Evolutionary conservation across 2,797 vertebrate species (phyloP).

Genomic region (Etheostoma perlongum): DNA sequence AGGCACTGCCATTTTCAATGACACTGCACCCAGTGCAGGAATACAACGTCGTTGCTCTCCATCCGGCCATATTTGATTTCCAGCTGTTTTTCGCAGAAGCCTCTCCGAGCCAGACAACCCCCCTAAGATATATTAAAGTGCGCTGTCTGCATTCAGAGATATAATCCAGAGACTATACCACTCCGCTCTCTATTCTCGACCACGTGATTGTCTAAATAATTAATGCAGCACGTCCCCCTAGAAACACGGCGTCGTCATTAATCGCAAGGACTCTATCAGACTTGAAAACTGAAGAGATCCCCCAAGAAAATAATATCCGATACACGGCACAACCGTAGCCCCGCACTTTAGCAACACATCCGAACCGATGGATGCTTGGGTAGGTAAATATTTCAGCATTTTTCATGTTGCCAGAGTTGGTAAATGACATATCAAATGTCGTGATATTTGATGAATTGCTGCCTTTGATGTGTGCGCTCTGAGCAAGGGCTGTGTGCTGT

Average conservation of each 20-base stretch:
- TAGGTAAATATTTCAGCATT: conserved; percentile 96
- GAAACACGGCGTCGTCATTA: conserved; percentile 99
- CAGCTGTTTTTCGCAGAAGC: conserved; percentile 86
- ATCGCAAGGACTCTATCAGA: conserved; percentile 99
- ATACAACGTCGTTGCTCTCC: conserved; percentile 79
- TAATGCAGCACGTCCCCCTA: conserved; percentile 99
- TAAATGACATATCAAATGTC: conserved; percentile 91
- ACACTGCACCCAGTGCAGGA: conserved; percentile 85
- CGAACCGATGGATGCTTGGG: conserved; percentile 90
- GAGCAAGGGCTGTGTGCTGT: conserved; percentile 75
- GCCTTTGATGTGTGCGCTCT: conserved; percentile 89
- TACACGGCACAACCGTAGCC: conserved; percentile 88
- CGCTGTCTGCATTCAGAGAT: conserved; percentile 86
- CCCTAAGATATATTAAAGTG: conserved; percentile 87
- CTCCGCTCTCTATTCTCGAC: conserved; percentile 89
- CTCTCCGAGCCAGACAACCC: conserved; percentile 82
- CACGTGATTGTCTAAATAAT: conserved; percentile 99
- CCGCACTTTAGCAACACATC: conserved; percentile 88
- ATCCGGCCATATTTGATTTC: conserved; percentile 91
- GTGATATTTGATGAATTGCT: conserved; percentile 95
- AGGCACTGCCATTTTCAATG: conserved; percentile 87
- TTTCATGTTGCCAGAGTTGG: conserved; percentile 88
- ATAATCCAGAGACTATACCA: conserved; percentile 94
- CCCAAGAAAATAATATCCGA: conserved; percentile 98
- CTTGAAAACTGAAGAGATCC: conserved; percentile 99